These are phyloP conservation scores for Nothocercus nigrocapillus DNA, from an alignment of 2,113 vertebrate genomes.

Conservation along the genomic window DNA sequence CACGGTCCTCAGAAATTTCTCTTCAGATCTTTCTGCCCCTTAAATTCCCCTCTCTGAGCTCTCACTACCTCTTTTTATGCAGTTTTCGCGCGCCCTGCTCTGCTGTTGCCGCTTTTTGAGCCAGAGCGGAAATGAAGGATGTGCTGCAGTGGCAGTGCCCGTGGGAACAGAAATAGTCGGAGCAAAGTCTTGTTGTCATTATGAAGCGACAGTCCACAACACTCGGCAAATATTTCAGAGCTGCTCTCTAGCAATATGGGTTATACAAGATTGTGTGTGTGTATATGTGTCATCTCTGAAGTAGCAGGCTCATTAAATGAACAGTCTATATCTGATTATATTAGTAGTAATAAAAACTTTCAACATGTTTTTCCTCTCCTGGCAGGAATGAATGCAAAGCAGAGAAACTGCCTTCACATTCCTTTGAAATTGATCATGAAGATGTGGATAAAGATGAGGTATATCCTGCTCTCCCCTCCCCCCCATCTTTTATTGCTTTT, in stretches of 20 bases:
- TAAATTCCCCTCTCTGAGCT: constrained; percentile 18
- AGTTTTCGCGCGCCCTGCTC: not conserved
- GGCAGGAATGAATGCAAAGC: constrained; percentile 87
- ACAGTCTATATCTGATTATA: not conserved
- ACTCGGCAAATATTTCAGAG: not conserved
- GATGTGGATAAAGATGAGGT: constrained; percentile 98
- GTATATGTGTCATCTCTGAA: not conserved
- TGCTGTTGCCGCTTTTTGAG: not conserved
- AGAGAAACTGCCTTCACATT: constrained; percentile 95
- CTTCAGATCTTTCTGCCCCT: not conserved
- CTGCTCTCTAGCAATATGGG: not conserved
- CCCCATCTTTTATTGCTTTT: not conserved
- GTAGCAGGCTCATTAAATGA: not conserved
- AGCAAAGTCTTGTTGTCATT: no score
- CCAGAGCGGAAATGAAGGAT: not conserved
- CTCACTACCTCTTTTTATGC: constrained; percentile 48
- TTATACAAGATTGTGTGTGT: no score
- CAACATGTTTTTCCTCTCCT: not conserved
- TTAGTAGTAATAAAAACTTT: no score
- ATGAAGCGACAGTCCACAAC: not conserved
- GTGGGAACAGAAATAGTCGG: not conserved
- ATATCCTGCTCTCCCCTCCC: not conserved
- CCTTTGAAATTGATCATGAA: constrained; percentile 97
- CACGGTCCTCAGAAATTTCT: not conserved
- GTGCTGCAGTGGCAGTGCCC: not conserved